A percentile compares a stretch with the other conserved stretches of the same genome.
phyloP scores from a whole-genome alignment of 2,797 vertebrate genomes.

The Podargus strigoides region DNA sequence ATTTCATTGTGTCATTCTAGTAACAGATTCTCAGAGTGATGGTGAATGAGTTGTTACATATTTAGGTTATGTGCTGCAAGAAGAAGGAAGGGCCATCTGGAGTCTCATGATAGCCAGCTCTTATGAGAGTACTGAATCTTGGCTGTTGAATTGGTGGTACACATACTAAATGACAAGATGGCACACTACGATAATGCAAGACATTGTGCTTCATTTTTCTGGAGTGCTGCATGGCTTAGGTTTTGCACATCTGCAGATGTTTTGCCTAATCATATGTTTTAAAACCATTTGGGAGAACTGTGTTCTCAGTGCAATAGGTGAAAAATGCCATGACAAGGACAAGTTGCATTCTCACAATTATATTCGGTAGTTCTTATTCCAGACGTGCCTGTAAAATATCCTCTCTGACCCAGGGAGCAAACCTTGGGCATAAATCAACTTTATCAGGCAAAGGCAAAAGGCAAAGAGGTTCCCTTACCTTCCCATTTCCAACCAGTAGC shows the following conservation, averaged over 20 bases:
- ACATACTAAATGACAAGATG: background rate
- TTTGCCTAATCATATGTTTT: background rate
- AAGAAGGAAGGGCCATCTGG: conserved; percentile 12
- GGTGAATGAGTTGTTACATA: conserved; percentile 2
- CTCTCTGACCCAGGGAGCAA: background rate
- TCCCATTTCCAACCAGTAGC: background rate
- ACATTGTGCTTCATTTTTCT: background rate
- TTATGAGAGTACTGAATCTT: background rate
- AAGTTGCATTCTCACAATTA: background rate
- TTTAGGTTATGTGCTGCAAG: conserved; percentile 4
- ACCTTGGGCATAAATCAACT: background rate
- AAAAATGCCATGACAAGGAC: background rate
- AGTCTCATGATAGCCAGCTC: background rate
- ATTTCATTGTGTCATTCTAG: background rate
- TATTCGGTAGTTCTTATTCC: background rate
- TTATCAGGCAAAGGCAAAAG: background rate
- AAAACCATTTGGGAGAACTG: background rate
- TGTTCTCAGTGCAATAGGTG: background rate
- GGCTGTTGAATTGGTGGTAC: background rate
- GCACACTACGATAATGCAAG: background rate
- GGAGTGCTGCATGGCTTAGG: background rate
- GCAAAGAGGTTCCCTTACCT: background rate
- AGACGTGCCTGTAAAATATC: background rate
- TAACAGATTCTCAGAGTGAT: background rate
- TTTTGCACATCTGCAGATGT: background rate